phyloP scores from a whole-genome alignment of 1,140 invertebrate genomes.

The Tetramorium parvispinum region DNA sequence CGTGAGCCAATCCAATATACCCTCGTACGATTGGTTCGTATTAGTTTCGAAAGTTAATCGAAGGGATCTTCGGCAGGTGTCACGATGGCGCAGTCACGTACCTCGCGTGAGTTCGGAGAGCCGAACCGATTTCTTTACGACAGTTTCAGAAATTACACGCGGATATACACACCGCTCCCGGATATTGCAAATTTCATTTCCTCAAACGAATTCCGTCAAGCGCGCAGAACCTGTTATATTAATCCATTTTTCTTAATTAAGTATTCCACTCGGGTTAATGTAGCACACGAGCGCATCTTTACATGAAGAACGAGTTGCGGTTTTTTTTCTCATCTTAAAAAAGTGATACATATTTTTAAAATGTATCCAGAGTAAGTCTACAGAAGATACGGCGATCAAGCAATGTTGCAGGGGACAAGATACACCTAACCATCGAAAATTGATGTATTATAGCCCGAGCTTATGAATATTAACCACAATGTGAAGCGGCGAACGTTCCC shows the following conservation, averaged over 20 bases:
- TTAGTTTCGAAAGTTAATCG: conserved; percentile 62
- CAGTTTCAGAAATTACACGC: conserved; percentile 47
- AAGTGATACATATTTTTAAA: not conserved
- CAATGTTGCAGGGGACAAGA: not conserved
- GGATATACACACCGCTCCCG: not conserved
- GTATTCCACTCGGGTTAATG: not conserved
- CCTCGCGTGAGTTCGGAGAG: conserved; percentile 14
- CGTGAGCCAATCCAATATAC: conserved; percentile 49
- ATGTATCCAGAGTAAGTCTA: not conserved
- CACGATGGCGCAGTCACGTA: conserved; percentile 49
- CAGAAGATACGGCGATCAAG: not conserved
- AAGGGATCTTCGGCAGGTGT: conserved; percentile 56
- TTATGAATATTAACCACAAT: conserved; percentile 48
- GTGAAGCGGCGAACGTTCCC: conserved; percentile 16
- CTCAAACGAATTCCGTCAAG: not conserved
- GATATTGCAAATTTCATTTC: not conserved
- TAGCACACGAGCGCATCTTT: not conserved
- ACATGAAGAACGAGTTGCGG: not conserved
- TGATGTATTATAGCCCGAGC: conserved; percentile 22
- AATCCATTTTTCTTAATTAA: not conserved
- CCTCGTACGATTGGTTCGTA: conserved; percentile 39
- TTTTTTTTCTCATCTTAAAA: not conserved
- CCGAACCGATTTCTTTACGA: conserved; percentile 44
- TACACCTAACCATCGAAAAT: conserved; percentile 18
- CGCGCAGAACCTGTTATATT: not conserved